phyloP scores from a whole-genome alignment of 2,797 vertebrate genomes.

The Adelosebastes latens region DNA sequence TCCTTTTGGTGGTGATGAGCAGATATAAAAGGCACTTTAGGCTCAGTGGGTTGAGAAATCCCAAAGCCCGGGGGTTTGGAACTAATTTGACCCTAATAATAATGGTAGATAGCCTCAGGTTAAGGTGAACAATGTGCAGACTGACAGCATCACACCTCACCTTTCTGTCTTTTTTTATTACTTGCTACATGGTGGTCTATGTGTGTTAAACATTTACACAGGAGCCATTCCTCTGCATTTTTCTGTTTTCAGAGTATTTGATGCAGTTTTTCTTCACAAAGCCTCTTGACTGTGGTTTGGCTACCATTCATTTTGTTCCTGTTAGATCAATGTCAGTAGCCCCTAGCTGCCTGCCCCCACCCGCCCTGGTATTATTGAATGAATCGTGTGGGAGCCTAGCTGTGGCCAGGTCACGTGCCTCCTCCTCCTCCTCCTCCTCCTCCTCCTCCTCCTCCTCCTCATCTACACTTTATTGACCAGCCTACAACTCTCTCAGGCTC shows the following conservation, averaged over 20 bases:
- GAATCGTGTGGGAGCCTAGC: constrained; percentile 42
- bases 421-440: constrained; percentile 15
- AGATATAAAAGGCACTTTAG: constrained; percentile 55
- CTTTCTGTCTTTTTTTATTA: not conserved
- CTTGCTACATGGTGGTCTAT: not conserved
- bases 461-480: constrained; percentile 60
- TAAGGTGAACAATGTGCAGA: constrained; percentile 3
- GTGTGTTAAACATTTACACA: not conserved
- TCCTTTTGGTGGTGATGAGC: constrained; percentile 48
- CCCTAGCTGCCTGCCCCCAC: constrained; percentile 30
- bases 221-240: not conserved
- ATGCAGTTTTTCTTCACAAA: constrained; percentile 30
- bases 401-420: constrained; percentile 50
- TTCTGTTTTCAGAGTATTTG: constrained; percentile 3
- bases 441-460: constrained; percentile 25
- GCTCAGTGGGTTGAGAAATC: constrained; percentile 34
- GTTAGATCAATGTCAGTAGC: constrained; percentile 56
- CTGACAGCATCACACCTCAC: not conserved
- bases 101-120: constrained; percentile 7
- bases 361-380: constrained; percentile 64
- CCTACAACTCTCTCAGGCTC: constrained; percentile 47
- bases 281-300: constrained; percentile 33
- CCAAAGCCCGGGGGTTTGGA: constrained; percentile 19
- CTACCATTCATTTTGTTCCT: constrained; percentile 33
- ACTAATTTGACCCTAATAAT: constrained; percentile 37